Conservation (phyloP, 1,140 invertebrate genomes). For the Asobara japonica region DNA sequence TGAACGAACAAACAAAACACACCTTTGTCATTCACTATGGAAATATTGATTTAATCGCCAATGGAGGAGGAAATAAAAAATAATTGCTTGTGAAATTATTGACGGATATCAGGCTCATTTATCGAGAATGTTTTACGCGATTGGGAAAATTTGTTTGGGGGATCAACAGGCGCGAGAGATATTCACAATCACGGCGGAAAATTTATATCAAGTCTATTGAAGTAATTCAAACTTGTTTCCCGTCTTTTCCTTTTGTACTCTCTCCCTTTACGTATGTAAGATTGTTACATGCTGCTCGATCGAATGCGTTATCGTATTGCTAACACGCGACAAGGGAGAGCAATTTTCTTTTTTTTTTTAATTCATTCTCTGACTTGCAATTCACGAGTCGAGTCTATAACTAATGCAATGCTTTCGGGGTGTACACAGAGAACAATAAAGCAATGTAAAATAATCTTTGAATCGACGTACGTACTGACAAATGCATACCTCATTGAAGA, state of each 20-base stretch:
- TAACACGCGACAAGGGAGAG: slow-evolving; percentile 11
- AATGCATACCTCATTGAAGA: background rate
- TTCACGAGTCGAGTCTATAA: background rate
- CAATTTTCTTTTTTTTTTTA: background rate
- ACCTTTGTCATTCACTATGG: background rate
- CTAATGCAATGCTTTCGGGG: background rate
- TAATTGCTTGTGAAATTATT: background rate
- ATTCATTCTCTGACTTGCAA: background rate
- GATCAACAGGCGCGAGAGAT: background rate
- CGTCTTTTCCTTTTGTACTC: no score
- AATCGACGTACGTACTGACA: slow-evolving; percentile 2
- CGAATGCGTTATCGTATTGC: slow-evolving; percentile 49
- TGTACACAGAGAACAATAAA: background rate
- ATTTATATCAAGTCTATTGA: background rate
- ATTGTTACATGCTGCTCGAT: slow-evolving; percentile 60
- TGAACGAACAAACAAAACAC: background rate
- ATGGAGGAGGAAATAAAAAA: no score
- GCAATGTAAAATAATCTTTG: background rate
- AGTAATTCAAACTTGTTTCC: background rate
- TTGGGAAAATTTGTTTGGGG: background rate
- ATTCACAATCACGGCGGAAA: background rate
- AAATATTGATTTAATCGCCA: no score
- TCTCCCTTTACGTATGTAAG: background rate
- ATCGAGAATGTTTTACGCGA: background rate
- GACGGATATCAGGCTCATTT: background rate